Percentiles rank a stretch among this genome's conserved stretches.
Conservation (phyloP, 2,888 invertebrate genomes). For the Apotomis betuletana region DNA sequence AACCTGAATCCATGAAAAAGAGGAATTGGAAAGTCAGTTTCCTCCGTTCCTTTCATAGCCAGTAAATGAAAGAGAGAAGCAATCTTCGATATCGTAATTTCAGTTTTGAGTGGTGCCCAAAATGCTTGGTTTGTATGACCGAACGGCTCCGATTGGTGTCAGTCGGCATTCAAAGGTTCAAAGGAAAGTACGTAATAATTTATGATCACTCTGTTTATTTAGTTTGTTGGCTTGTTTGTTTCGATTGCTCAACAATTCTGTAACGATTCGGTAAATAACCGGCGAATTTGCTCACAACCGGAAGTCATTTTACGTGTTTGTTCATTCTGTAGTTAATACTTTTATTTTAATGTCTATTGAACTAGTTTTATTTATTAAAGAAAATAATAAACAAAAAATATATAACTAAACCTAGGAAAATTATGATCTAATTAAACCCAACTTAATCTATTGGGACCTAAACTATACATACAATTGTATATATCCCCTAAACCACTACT, state of each 20-base stretch:
- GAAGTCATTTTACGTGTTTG: neutral
- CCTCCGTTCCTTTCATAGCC: neutral
- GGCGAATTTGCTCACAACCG: neutral
- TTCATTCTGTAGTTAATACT: neutral
- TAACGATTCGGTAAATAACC: neutral
- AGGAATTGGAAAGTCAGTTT: neutral
- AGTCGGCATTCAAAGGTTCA: neutral
- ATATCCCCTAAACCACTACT: no score
- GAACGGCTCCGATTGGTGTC: neutral
- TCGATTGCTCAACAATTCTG: neutral
- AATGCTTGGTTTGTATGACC: neutral
- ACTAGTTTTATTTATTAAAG: no score
- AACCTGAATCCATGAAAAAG: slow-evolving; percentile 16
- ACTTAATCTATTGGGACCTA: no score
- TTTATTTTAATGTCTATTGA: neutral
- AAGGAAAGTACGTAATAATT: neutral
- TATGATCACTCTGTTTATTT: neutral
- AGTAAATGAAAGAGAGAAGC: neutral
- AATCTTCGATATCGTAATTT: neutral
- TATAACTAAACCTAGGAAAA: no score
- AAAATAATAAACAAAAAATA: no score
- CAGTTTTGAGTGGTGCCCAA: neutral
- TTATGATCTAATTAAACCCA: no score
- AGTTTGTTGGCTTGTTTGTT: slow-evolving; percentile 9
- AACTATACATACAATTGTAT: no score